These are phyloP conservation scores for Alligator sinensis DNA, from an alignment of 2,113 vertebrate genomes.

Conservation along the genomic window DNA sequence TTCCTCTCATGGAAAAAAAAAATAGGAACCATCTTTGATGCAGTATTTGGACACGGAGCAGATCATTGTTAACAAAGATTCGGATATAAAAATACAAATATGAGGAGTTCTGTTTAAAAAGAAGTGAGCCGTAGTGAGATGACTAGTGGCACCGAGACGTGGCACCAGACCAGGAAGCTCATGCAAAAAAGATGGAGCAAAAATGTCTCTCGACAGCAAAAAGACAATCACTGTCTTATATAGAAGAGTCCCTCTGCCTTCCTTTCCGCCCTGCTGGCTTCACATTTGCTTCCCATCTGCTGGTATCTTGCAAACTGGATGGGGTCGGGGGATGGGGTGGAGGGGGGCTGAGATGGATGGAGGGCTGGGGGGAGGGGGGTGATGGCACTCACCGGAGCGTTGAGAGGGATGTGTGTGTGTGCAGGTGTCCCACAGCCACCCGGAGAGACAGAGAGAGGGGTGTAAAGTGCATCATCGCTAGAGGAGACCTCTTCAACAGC, in stretches of 20 bases:
- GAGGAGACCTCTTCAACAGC: conserved; percentile 32
- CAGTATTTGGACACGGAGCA: conserved; percentile 88
- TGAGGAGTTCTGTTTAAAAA: conserved; percentile 92
- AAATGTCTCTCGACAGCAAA: conserved; percentile 78
- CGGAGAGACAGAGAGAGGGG: conserved; percentile 18
- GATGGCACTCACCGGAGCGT: conserved; percentile 9
- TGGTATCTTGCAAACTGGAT: conserved; percentile 55
- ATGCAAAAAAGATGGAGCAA: conserved; percentile 92
- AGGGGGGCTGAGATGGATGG: neutral
- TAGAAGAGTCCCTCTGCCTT: conserved; percentile 43
- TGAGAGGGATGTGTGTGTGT: conserved; percentile 2
- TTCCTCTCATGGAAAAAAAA: conserved; percentile 63
- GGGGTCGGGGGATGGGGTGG: neutral
- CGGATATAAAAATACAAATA: conserved; percentile 98
- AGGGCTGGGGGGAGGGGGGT: neutral
- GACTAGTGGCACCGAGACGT: conserved; percentile 83
- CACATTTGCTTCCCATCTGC: conserved; percentile 57
- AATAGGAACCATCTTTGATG: conserved; percentile 82
- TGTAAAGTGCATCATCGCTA: conserved; percentile 59
- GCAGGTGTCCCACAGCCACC: neutral
- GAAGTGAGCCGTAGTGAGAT: conserved; percentile 88
- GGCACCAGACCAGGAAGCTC: conserved; percentile 88
- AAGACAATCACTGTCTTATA: conserved; percentile 48
- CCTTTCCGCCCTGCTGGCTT: conserved; percentile 41
- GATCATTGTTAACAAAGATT: conserved; percentile 94